Evolutionary conservation across 2,113 vertebrate species (phyloP).

Genomic region (Psilopsiagon aurifrons): DNA sequence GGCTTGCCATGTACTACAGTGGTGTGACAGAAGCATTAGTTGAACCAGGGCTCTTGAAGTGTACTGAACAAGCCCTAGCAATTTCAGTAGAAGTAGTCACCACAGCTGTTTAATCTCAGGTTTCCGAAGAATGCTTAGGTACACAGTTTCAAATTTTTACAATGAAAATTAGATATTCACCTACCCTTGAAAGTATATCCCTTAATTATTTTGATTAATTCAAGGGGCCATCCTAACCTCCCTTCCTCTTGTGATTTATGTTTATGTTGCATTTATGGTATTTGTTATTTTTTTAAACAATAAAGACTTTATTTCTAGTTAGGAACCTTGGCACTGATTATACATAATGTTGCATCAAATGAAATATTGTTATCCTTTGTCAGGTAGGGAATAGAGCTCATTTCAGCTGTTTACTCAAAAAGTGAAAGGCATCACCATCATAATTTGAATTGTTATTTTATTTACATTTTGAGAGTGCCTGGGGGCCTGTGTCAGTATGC

Average conservation of each 20-base stretch:
- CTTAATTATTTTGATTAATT: background rate
- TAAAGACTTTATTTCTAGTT: background rate
- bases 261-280: background rate
- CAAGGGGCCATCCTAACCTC: background rate
- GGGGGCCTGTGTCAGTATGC: background rate
- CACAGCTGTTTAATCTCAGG: background rate
- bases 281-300: background rate
- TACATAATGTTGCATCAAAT: background rate
- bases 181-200: background rate
- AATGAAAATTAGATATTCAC: background rate
- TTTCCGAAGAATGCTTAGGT: background rate
- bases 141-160: background rate
- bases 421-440: accelerated
- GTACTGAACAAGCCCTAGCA: background rate
- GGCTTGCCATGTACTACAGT: background rate
- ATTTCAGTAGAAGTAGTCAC: background rate
- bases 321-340: background rate
- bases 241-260: background rate
- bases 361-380: background rate
- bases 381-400: background rate
- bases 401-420: background rate
- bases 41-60: background rate
- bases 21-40: background rate
- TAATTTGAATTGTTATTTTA: background rate
- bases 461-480: background rate